These are phyloP conservation scores for Clitarchus hookeri DNA, from an alignment of 2,888 invertebrate species.

Conservation along the genomic window DNA sequence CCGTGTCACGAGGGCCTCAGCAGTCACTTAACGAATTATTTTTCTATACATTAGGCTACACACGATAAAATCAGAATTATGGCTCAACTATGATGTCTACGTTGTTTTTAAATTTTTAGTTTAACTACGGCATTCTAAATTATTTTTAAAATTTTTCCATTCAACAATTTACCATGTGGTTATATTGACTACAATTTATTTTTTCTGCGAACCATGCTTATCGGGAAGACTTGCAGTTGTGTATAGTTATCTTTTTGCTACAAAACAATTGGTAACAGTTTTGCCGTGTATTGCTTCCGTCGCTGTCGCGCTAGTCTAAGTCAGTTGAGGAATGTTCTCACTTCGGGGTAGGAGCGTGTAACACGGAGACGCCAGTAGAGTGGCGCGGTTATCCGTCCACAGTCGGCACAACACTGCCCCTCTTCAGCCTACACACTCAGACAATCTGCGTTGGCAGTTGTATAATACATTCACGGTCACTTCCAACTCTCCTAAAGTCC, in stretches of 20 bases:
- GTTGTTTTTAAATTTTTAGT: neutral
- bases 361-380: neutral
- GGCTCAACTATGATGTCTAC: neutral
- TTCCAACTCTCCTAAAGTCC: too few relatives aligned
- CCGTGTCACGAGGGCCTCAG: neutral
- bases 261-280: neutral
- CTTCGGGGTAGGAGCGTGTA: neutral
- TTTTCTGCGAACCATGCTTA: slow-evolving; percentile 5
- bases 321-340: neutral
- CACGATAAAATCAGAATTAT: neutral
- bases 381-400: neutral
- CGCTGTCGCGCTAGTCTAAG: neutral
- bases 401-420: slow-evolving; percentile 2
- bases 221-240: slow-evolving; percentile 4
- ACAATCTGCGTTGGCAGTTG: too few relatives aligned
- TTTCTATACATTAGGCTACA: neutral
- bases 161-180: neutral
- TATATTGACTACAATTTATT: neutral
- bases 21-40: neutral
- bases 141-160: neutral
- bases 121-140: neutral
- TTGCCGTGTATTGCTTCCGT: slow-evolving; percentile 8
- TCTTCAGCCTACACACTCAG: too few relatives aligned
- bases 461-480: too few relatives aligned
- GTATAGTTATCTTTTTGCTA: neutral